Percentiles rank a stretch among this genome's conserved stretches.
Evolutionary conservation across 2,888 invertebrate species (phyloP).

Genomic region (Dynastes maya): DNA sequence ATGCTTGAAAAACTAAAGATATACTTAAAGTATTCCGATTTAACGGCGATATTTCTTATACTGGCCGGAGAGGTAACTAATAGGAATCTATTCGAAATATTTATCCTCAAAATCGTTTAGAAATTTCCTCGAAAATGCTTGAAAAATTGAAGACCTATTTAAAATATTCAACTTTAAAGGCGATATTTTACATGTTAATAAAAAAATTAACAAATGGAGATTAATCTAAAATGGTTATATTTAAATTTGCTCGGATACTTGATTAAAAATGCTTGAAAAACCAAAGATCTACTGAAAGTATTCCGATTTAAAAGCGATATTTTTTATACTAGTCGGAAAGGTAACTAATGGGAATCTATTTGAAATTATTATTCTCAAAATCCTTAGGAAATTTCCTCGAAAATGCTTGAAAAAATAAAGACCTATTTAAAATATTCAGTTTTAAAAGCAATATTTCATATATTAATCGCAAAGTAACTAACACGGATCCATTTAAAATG

Average conservation of each 20-base stretch:
- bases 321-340: no score
- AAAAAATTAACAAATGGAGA: background rate
- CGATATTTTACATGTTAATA: no score
- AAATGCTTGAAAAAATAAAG: slow-evolving; percentile 3
- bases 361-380: background rate
- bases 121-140: no score
- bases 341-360: background rate
- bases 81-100: no score
- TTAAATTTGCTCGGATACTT: background rate
- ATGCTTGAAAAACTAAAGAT: background rate
- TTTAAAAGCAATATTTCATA: no score
- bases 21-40: background rate
- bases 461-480: no score
- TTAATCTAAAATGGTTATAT: background rate
- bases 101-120: no score
- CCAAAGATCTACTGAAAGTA: background rate
- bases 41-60: no score
- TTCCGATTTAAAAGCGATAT: background rate
- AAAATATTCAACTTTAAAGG: no score
- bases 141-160: no score
- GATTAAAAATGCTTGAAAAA: background rate
- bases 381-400: background rate
- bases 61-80: no score
- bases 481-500: no score
- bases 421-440: background rate